These are phyloP conservation scores for Pterocles burchelli DNA, from an alignment of 2,113 vertebrate genomes.

Conservation along the genomic window DNA sequence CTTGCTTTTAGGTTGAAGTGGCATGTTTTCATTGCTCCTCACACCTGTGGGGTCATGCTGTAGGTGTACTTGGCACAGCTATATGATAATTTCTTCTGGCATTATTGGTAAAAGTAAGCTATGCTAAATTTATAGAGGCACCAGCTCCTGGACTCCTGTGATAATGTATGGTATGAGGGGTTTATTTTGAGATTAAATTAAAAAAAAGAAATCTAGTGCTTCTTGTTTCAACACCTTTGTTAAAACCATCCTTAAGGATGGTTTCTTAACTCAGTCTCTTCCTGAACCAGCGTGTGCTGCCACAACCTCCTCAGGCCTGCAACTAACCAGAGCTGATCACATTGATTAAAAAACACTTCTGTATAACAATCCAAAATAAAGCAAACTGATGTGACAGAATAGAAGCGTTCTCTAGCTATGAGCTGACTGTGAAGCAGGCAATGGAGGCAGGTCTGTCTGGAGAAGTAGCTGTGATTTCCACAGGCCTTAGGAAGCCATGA, in stretches of 20 bases:
- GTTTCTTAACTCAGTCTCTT: background rate
- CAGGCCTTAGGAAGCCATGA: background rate
- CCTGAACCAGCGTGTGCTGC: background rate
- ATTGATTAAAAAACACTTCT: background rate
- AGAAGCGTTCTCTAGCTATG: rapidly evolving
- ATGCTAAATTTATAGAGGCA: background rate
- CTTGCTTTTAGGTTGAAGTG: background rate
- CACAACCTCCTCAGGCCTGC: background rate
- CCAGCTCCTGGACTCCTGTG: background rate
- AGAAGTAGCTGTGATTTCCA: background rate
- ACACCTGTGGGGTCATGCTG: background rate
- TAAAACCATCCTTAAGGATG: background rate
- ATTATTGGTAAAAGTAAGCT: background rate
- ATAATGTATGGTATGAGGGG: background rate
- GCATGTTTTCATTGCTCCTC: background rate
- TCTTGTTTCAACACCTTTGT: background rate
- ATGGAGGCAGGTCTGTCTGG: background rate
- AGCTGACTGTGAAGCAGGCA: background rate
- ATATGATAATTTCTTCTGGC: background rate
- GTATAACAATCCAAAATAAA: background rate
- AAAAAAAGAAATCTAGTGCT: background rate
- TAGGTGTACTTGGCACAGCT: background rate
- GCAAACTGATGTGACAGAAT: background rate
- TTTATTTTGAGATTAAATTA: background rate
- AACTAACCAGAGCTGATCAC: background rate